phyloP scores from a whole-genome alignment of 2,113 vertebrate species.

The Macquaria ambigua region DNA sequence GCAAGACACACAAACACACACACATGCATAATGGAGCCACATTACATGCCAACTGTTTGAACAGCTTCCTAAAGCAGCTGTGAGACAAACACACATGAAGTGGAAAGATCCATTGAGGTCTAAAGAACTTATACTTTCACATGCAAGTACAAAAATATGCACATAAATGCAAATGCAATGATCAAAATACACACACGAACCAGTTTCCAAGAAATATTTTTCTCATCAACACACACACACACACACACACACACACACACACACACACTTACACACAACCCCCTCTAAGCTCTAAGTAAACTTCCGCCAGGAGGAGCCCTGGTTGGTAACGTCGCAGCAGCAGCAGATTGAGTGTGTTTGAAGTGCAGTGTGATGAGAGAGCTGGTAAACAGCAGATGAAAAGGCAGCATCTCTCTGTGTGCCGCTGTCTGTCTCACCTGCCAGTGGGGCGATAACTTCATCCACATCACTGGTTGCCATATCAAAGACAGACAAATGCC shows the following conservation, averaged over 20 bases:
- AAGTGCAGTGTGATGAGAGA: constrained; percentile 81
- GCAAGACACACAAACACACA: constrained; percentile 57
- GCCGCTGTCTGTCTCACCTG: constrained; percentile 79
- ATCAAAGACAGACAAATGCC: constrained; percentile 85
- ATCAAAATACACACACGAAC: constrained; percentile 48
- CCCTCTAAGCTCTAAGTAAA: constrained; percentile 69
- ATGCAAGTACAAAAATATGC: constrained; percentile 55
- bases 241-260: constrained; percentile 22
- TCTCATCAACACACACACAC: constrained; percentile 49
- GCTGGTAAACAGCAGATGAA: constrained; percentile 83
- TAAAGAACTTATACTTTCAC: constrained; percentile 52
- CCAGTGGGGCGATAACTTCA: constrained; percentile 78
- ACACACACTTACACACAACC: constrained; percentile 50
- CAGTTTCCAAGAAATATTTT: constrained; percentile 60
- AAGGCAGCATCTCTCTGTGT: constrained; percentile 68
- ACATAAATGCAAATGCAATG: constrained; percentile 60
- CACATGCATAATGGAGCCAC: constrained; percentile 49
- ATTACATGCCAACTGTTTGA: constrained; percentile 69
- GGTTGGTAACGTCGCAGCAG: constrained; percentile 64
- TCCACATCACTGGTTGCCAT: constrained; percentile 74
- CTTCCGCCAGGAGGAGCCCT: constrained; percentile 69
- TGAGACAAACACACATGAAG: constrained; percentile 50
- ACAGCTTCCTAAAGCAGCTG: constrained; percentile 72
- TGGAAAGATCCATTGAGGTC: constrained; percentile 48
- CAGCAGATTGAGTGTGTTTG: constrained; percentile 79